phyloP scores from a whole-genome alignment of 2,113 vertebrate genomes.

The Micromys minutus region DNA sequence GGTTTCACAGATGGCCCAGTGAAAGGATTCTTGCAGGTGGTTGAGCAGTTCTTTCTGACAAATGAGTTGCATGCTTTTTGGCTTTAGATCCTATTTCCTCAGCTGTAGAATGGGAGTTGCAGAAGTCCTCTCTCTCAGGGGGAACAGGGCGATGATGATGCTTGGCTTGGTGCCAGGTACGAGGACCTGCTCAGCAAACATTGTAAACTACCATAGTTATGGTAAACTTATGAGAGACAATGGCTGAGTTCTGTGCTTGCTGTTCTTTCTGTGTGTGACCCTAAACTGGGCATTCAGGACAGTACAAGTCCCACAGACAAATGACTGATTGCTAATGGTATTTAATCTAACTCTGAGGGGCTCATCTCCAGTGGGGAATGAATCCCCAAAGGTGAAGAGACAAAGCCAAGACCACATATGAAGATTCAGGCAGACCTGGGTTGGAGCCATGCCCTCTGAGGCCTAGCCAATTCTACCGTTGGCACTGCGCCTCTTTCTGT shows the following conservation, averaged over 20 bases:
- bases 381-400: constrained; percentile 13
- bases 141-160: neutral
- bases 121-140: neutral
- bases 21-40: neutral
- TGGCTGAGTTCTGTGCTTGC: neutral
- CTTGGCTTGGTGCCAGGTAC: neutral
- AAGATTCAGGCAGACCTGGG: neutral
- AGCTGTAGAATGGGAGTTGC: neutral
- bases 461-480: neutral
- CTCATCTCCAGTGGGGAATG: neutral
- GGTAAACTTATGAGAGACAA: neutral
- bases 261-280: neutral
- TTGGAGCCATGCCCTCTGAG: neutral
- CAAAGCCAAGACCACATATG: neutral
- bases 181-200: neutral
- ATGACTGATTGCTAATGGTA: neutral
- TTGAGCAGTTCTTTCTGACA: neutral
- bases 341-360: neutral
- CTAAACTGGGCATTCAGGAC: neutral
- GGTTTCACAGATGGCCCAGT: neutral
- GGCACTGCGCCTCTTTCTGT: neutral
- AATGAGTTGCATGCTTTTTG: neutral
- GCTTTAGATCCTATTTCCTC: constrained; percentile 1
- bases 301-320: neutral
- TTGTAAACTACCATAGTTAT: neutral